Base-by-base conservation (phyloP, 2,797 vertebrate genomes). In the Rhincodon typus region DNA sequence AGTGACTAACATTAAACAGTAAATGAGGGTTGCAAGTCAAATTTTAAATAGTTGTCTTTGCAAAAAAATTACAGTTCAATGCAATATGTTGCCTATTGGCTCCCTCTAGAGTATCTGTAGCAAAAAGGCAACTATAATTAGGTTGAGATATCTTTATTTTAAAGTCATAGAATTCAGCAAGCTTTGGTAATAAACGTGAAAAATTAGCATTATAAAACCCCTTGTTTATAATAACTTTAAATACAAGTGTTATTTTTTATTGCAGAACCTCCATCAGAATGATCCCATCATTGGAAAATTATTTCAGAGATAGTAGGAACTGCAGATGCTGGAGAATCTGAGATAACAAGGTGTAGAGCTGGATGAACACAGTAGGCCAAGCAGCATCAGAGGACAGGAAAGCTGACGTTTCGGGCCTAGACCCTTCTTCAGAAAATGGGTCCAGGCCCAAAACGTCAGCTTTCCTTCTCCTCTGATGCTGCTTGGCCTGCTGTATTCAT, bases 61-160 rank as follows among this genome's bases (percentile, higher is more conserved):
- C 8, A 53, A 50, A 74, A 30, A 34, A 21, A 19, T 70, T 5
- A 0, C 66, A 94, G 66, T 46, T 46, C 66, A 23, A 25, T 50
- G 30, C 2, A n/a, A 77, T 95, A 0, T 25, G 53, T n/a, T 95
- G 72, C 94, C 69, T 74, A 53, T 95, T 95, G 74, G 94, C 94
- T n/a, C 94, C 94, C 94, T 77, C 94, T 95, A 95, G 94, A 95
- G 94, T 77, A 74, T 50, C 15, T 17, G 30, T 53, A 19, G 30
- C 53, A 2, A 5, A 53, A 95, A 50, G 27, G 23, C 42, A 95
- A 30, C 12, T 53, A 34, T 30, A 74, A 50, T 95, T 77, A 50
- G 46, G 42, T 25, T n/a, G 23, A 12, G 90, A 12, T 27, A 23
- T 42, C 21, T 84, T 84, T 69, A 42, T 42, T 42, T 69, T 93